Base-by-base conservation (phyloP, 2,888 invertebrate genomes). In the Amphiduros pacificus region DNA sequence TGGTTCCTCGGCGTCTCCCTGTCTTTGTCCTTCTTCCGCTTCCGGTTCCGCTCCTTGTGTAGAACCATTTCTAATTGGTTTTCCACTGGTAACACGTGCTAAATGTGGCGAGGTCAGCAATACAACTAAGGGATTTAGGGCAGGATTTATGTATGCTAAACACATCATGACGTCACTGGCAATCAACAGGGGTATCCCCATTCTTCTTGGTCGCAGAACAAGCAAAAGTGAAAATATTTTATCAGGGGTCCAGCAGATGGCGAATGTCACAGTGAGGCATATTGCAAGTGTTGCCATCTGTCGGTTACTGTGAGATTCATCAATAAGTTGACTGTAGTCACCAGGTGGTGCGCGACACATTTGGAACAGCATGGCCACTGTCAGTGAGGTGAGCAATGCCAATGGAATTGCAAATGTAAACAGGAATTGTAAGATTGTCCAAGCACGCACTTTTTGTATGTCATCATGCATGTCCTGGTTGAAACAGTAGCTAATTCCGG, bases 211-310 rank as follows among this genome's bases (percentile, higher is more conserved):
- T 22, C 27, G 11, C 2, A 58, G 52, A 14, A 51, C 26, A 4
- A 58, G 36, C 24, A 32, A 24, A 20, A 58, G 27, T 6, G 32
- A 26, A 27, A 58, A 51, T 32, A 58, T 58, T 50, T 58, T 58
- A 27, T 58, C 58, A 2, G 58, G 58, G n/a, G 50, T 40, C 58
- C 58, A 58, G 36, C 58, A 58, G 36, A 58, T 17, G 6, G 50
- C 50, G 58, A 58, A 58, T 1, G 32, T 40, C 20, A 36, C 20
- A 2, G 58, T 58, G 24, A 58, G 26, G 11, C n/a, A 26, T 14
- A 58, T 22, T 11, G 51, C n/a, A 11, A 41, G 26, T 14, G 58
- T 29, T n/a, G 29, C 29, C 9, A 32, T 41, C 6, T 27, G 29
- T 36, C 40, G 27, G 32, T 36, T 27, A 24, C 22, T 31, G 2